These are phyloP conservation scores for Eumaeus atala DNA, from an alignment of 1,140 invertebrate genomes.

Conservation along the genomic window DNA sequence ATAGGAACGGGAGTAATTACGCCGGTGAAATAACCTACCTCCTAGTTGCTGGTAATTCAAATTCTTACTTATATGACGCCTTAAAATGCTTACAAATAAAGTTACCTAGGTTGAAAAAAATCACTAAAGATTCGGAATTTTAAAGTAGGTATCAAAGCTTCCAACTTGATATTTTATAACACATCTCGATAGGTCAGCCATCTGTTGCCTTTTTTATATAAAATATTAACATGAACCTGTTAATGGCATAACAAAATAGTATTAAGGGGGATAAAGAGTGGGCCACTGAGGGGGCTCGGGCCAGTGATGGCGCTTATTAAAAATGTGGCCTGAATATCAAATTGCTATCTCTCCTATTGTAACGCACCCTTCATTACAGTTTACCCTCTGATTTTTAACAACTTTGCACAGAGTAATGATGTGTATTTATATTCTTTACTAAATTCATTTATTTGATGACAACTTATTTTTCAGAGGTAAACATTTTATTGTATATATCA, in stretches of 20 bases:
- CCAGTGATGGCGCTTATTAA: slow-evolving; percentile 57
- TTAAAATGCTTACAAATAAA: not conserved
- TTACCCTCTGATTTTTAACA: slow-evolving; percentile 43
- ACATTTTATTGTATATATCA: too few species aligned
- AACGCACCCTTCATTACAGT: slow-evolving; percentile 39
- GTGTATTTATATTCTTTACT: too few species aligned
- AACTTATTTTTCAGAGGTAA: too few species aligned
- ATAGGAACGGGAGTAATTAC: too few species aligned
- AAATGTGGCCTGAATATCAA: slow-evolving; percentile 75
- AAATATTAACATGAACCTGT: slow-evolving; percentile 26
- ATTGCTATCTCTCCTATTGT: slow-evolving; percentile 72
- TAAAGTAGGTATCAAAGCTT: too few species aligned
- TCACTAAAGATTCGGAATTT: too few species aligned
- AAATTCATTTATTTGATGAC: too few species aligned
- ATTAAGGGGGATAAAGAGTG: slow-evolving; percentile 39
- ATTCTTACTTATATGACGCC: too few species aligned
- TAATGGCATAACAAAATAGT: slow-evolving; percentile 56
- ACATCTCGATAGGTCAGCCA: slow-evolving; percentile 2
- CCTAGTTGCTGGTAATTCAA: not conserved
- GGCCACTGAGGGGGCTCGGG: slow-evolving; percentile 28
- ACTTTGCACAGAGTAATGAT: slow-evolving; percentile 24
- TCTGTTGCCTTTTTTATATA: not conserved
- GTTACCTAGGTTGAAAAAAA: not conserved
- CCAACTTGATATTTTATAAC: too few species aligned
- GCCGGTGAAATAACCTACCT: not conserved